These are phyloP conservation scores for Nesidiocoris tenuis DNA, from an alignment of 2,888 invertebrate genomes.

Conservation along the genomic window DNA sequence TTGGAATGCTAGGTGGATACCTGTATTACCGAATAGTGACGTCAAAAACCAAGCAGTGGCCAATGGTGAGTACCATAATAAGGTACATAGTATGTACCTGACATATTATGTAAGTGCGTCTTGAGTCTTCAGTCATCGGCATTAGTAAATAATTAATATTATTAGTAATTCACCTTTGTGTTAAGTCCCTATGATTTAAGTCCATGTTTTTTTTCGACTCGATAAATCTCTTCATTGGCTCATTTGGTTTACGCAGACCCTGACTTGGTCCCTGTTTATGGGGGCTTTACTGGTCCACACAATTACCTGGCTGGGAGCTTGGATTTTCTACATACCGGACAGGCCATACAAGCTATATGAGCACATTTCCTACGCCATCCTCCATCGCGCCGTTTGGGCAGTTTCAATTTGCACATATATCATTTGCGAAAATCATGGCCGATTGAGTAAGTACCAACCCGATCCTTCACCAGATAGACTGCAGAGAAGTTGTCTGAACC, in stretches of 20 bases:
- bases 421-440: conserved; percentile 53
- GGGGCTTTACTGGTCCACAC: conserved; percentile 4
- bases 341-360: conserved; percentile 51
- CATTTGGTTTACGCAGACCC: conserved; percentile 11
- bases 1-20: conserved; percentile 49
- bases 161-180: too few relatives aligned
- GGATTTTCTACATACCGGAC: conserved; percentile 53
- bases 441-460: conserved; percentile 52
- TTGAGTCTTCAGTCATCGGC: too few relatives aligned
- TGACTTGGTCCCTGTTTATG: conserved; percentile 16
- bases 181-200: too few relatives aligned
- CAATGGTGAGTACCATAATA: conserved; percentile 3
- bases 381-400: conserved; percentile 54
- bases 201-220: too few relatives aligned
- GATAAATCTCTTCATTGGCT: too few relatives aligned
- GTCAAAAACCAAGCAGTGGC: neutral
- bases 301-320: conserved; percentile 50
- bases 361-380: conserved; percentile 53
- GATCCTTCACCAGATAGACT: too few relatives aligned
- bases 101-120: too few relatives aligned
- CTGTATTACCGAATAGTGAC: neutral
- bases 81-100: too few relatives aligned
- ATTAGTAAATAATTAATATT: too few relatives aligned
- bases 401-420: conserved; percentile 53
- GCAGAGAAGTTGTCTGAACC: neutral